phyloP scores from a whole-genome alignment of 2,888 invertebrate genomes.

The Catocala fraxini region DNA sequence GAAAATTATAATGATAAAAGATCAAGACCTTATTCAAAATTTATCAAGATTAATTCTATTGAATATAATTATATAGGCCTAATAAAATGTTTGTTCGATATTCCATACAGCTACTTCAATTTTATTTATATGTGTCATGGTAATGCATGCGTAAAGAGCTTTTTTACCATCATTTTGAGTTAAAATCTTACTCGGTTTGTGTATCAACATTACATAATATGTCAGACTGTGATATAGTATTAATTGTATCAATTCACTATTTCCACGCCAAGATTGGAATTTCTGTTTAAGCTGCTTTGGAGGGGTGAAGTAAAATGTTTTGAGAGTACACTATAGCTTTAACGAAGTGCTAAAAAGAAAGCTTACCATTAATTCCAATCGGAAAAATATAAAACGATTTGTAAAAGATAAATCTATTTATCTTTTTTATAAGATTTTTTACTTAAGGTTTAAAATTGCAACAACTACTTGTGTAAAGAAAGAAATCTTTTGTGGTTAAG shows the following conservation, averaged over 20 bases:
- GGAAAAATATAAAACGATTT: slow-evolving; percentile 16
- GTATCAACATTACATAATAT: no score
- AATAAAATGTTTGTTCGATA: no score
- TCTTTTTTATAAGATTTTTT: slow-evolving; percentile 50
- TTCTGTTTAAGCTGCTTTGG: slow-evolving; percentile 28
- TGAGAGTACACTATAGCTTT: slow-evolving; percentile 35
- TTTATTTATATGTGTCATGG: no score
- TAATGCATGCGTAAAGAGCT: no score
- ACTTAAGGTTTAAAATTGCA: slow-evolving; percentile 35
- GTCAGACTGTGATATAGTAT: not conserved
- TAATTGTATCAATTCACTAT: slow-evolving; percentile 20
- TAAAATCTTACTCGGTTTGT: no score
- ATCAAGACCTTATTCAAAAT: no score
- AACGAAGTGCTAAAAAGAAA: slow-evolving; percentile 29
- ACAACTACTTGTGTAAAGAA: slow-evolving; percentile 27
- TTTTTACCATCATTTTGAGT: no score
- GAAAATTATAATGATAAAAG: no score
- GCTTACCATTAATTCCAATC: slow-evolving; percentile 35
- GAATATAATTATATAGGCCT: no score
- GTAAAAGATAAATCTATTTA: slow-evolving; percentile 33
- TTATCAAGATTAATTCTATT: no score
- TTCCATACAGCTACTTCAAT: no score
- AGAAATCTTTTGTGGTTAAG: slow-evolving; percentile 42
- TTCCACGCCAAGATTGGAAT: slow-evolving; percentile 42
- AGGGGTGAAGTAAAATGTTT: slow-evolving; percentile 12